phyloP scores from a whole-genome alignment of 2,113 vertebrate genomes.

The Suricata suricatta region DNA sequence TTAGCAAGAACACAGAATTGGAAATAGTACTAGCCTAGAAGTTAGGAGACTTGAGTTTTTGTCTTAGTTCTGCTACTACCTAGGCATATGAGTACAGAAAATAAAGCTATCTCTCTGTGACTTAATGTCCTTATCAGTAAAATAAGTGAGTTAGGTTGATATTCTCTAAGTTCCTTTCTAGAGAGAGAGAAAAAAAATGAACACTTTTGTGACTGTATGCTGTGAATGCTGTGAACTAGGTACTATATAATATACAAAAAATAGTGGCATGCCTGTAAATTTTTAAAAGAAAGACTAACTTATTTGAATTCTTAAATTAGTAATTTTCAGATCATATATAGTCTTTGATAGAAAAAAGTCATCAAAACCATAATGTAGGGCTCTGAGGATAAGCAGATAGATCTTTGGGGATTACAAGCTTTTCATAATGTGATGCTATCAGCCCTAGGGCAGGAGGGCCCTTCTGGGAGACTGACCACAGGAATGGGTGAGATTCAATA shows the following conservation, averaged over 20 bases:
- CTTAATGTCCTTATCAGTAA: neutral
- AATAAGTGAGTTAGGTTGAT: neutral
- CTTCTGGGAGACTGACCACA: neutral
- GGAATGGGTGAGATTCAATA: neutral
- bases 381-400: neutral
- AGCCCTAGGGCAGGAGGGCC: neutral
- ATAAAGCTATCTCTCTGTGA: neutral
- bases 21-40: neutral
- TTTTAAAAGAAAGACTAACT: neutral
- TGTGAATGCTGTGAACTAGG: neutral
- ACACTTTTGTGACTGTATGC: neutral
- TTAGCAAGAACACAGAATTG: neutral
- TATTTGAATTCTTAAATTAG: constrained; percentile 21
- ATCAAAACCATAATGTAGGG: neutral
- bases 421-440: neutral
- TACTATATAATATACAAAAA: neutral
- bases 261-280: neutral
- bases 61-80: neutral
- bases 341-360: neutral
- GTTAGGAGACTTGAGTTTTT: constrained; percentile 11
- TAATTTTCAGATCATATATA: neutral
- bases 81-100: neutral
- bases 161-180: neutral
- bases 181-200: neutral
- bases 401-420: neutral